Evolutionary conservation across 2,888 invertebrate species (phyloP).

Genomic region (Melieria picta): DNA sequence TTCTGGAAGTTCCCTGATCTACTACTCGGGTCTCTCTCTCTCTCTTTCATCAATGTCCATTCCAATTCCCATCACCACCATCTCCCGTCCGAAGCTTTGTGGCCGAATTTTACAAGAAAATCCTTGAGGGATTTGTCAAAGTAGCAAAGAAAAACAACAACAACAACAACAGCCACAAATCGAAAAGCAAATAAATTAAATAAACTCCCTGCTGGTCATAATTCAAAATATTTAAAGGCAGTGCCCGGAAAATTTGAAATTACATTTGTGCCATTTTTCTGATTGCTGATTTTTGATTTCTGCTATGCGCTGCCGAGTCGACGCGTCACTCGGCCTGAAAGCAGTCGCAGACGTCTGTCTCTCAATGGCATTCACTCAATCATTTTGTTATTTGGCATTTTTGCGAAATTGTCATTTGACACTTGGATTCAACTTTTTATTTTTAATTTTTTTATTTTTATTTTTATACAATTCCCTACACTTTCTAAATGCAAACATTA

Average conservation of each 20-base stretch:
- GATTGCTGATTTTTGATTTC: not conserved
- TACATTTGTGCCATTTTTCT: conserved; percentile 11
- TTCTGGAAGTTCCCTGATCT: not conserved
- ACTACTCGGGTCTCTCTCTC: too few species aligned
- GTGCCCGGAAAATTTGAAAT: conserved; percentile 9
- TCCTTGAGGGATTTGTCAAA: too few species aligned
- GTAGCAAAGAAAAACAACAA: not conserved
- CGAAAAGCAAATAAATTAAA: conserved; percentile 2
- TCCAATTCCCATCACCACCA: too few species aligned
- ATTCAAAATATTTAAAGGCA: conserved; percentile 13
- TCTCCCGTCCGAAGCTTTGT: too few species aligned
- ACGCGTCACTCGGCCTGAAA: too few species aligned
- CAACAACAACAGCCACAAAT: not conserved
- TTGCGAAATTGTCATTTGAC: not conserved
- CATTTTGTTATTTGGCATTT: conserved; percentile 7
- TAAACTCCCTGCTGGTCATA: not conserved
- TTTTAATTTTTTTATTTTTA: not conserved
- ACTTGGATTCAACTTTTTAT: not conserved
- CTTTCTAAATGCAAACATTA: too few species aligned
- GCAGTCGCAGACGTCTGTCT: too few species aligned
- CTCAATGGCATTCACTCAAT: conserved; percentile 16
- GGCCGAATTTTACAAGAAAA: too few species aligned
- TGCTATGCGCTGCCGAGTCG: too few species aligned
- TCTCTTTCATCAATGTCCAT: too few species aligned
- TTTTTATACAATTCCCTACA: too few species aligned